These are phyloP conservation scores for Trochalopteron elliotii DNA, from an alignment of 2,113 vertebrate species.

Conservation along the genomic window DNA sequence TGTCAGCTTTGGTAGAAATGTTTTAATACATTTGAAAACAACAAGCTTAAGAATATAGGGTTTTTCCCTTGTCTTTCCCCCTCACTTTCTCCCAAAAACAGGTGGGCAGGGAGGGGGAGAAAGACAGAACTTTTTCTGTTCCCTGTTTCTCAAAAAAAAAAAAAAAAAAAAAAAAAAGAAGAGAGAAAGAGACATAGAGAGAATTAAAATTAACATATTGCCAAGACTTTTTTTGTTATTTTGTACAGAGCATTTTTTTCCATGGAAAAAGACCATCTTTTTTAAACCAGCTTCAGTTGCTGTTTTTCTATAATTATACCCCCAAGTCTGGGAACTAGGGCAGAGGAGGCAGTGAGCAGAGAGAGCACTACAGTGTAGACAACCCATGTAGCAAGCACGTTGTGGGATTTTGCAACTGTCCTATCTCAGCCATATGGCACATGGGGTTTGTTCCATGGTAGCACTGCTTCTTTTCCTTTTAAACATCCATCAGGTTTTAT, in stretches of 20 bases:
- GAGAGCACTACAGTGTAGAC: not conserved
- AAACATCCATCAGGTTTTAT: not conserved
- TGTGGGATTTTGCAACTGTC: not conserved
- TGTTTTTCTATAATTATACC: constrained; percentile 48
- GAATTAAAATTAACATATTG: not conserved
- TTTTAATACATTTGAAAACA: constrained; percentile 16
- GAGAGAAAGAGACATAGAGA: not conserved
- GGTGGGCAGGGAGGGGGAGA: not conserved
- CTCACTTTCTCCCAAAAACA: not conserved
- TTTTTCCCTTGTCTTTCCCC: not conserved
- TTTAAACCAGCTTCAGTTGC: not conserved
- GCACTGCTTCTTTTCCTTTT: not conserved
- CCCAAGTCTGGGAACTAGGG: constrained; percentile 49
- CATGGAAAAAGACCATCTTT: constrained; percentile 17
- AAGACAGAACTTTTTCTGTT: not conserved
- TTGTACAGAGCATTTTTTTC: not conserved
- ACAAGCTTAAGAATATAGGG: not conserved
- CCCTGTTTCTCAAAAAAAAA: not conserved
- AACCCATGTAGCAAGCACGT: rapidly evolving
- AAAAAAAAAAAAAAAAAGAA: too few species aligned
- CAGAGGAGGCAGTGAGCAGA: not conserved
- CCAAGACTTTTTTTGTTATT: not conserved
- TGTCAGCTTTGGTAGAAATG: not conserved
- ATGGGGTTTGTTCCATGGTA: not conserved
- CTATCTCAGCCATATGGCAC: not conserved